Evolutionary conservation across 2,113 vertebrate species (phyloP).

Genomic region (Bufo gargarizans): DNA sequence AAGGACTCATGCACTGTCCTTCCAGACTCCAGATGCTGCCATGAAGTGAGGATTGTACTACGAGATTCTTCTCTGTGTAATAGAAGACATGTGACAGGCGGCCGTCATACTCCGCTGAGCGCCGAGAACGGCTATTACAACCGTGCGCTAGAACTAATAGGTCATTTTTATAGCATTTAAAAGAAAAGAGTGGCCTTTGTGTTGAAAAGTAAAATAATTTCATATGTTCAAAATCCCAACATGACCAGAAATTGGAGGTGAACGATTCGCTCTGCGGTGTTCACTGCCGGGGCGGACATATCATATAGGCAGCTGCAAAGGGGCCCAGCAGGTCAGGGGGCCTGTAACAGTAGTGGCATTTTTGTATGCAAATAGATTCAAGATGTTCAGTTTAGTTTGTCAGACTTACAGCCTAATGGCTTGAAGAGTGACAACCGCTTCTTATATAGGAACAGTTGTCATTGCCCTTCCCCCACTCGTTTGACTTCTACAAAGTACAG

Average conservation of each 20-base stretch:
- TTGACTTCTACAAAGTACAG: no score
- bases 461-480: no score
- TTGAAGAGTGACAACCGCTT: no score
- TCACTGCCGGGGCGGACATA: no score
- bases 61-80: background rate
- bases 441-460: no score
- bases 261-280: background rate
- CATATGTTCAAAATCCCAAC: background rate
- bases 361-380: no score
- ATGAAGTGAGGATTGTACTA: background rate
- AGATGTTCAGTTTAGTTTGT: no score
- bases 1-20: background rate
- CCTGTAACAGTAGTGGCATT: no score
- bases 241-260: background rate
- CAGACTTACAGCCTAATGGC: no score
- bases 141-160: background rate
- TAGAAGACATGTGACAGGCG: background rate
- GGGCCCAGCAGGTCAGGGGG: no score
- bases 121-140: background rate
- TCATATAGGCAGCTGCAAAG: no score
- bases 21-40: no score
- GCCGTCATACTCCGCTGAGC: conserved; percentile 15
- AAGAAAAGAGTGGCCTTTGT: background rate
- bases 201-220: background rate
- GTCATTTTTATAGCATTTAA: background rate